phyloP scores from a whole-genome alignment of 2,797 vertebrate genomes.

The Sebastes iracundus region DNA sequence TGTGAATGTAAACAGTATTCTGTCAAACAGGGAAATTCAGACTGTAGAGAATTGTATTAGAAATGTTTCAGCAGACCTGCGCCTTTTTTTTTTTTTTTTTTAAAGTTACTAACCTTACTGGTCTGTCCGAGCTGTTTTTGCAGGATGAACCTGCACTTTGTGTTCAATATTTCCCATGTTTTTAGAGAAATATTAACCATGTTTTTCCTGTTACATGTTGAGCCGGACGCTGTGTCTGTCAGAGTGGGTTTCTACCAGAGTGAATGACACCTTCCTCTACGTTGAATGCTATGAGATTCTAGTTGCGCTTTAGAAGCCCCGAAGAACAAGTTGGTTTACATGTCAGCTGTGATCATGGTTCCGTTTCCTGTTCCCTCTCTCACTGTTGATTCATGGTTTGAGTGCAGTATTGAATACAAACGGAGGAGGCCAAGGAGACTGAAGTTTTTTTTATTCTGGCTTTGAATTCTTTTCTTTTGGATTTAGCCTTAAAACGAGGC shows the following conservation, averaged over 20 bases:
- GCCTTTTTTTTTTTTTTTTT: conserved; percentile 19
- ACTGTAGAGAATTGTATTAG: conserved; percentile 47
- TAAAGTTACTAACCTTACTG: conserved; percentile 13
- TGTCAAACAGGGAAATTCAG: conserved; percentile 55
- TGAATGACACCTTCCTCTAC: conserved; percentile 13
- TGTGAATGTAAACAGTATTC: conserved; percentile 45
- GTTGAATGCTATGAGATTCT: conserved; percentile 55
- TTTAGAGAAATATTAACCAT: conserved; percentile 21
- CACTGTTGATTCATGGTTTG: conserved; percentile 32
- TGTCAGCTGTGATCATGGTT: conserved; percentile 10
- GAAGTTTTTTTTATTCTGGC: conserved; percentile 5
- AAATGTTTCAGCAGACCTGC: conserved; percentile 36
- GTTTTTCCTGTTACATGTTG: conserved; percentile 23
- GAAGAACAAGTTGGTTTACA: conserved; percentile 23
- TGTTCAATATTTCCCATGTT: conserved; percentile 27
- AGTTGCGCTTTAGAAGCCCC: conserved; percentile 11
- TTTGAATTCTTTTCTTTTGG: neutral
- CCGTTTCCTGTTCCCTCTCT: neutral
- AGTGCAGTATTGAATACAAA: conserved; percentile 63
- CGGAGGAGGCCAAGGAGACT: neutral
- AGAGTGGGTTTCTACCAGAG: conserved; percentile 15
- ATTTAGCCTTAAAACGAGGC: conserved; percentile 41
- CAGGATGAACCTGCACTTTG: conserved; percentile 16
- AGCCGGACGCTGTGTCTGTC: conserved; percentile 30
- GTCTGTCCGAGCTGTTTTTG: conserved; percentile 22